Percentiles rank a stretch among this genome's conserved stretches.
Conservation (phyloP, 2,113 vertebrate species). For the Oxyura jamaicensis region DNA sequence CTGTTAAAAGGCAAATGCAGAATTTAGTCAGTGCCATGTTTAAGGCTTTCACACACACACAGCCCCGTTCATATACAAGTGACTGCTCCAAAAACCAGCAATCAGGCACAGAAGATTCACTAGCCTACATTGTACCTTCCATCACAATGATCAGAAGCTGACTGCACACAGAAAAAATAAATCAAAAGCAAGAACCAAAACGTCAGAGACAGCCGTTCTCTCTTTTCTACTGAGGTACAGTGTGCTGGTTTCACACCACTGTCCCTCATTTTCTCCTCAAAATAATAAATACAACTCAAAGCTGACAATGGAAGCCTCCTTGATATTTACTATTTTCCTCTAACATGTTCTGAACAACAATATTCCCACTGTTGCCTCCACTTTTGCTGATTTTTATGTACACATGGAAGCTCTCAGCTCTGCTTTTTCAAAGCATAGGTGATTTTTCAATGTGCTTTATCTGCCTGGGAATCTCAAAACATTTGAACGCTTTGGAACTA, state of each 20-base stretch:
- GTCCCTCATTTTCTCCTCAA: background rate
- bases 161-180: background rate
- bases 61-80: background rate
- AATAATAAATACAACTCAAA: background rate
- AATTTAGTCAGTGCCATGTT: background rate
- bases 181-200: background rate
- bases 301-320: background rate
- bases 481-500: background rate
- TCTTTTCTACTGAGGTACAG: background rate
- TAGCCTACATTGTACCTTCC: background rate
- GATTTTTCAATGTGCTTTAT: slow-evolving; percentile 6
- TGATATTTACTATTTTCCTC: background rate
- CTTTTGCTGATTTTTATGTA: background rate
- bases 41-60: background rate
- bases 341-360: background rate
- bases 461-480: background rate
- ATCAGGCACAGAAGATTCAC: background rate
- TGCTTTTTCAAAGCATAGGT: slow-evolving; percentile 16
- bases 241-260: background rate
- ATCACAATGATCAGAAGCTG: background rate
- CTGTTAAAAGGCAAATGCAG: background rate
- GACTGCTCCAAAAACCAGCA: background rate
- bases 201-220: background rate
- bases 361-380: background rate
- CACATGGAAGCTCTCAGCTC: background rate